Base-by-base conservation (phyloP, 2,797 vertebrate species). In the Sciurus vulgaris region DNA sequence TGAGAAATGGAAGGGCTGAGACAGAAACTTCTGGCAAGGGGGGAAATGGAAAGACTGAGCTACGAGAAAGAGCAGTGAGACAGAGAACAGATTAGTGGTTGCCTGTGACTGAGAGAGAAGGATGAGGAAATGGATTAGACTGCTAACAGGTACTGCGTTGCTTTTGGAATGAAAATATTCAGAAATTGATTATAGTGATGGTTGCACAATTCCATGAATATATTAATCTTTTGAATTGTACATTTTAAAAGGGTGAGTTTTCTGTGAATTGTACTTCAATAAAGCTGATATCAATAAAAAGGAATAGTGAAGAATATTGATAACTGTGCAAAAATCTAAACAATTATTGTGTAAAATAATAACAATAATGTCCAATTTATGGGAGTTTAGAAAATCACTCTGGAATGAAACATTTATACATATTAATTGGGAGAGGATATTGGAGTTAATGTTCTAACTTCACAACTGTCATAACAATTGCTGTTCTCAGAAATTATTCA, bases 401-500 rank as follows among this genome's bases (percentile, higher is more conserved):
- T 92, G 83, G 22, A 86, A 83, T 83, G 70, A 84, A 69, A 47
- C 77, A 82, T 86, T 30, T 74, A 22, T 33, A 77, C 28, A 41
- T 35, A 33, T 49, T 41, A n/a, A 1, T 67, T 72, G 20, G 26
- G 47, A 93, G 51, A 24, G 86, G 30, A 51, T 83, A 83, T 51
- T 74, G 28, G 6, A 74, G 2, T 74, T 95, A 78, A n/a, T 84
- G 17, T 84, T 78, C 35, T 63, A 49, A 94, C 13, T 89, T 90
- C 1, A 24, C 69, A 74, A 74, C 15, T 33, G 5, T 79, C 86
- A 84, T 41, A 61, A 72, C 47, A 47, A 72, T 38, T 72, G 22
- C 72, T 82, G 76, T 63, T n/a, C 65, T 94, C 56, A 73, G 47
- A 44, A 87, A 84, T 90, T 81, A 76, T 93, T 76, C 22, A 65